Conservation (phyloP, 2,888 invertebrate genomes). For the Ryuthela nishihirai region DNA sequence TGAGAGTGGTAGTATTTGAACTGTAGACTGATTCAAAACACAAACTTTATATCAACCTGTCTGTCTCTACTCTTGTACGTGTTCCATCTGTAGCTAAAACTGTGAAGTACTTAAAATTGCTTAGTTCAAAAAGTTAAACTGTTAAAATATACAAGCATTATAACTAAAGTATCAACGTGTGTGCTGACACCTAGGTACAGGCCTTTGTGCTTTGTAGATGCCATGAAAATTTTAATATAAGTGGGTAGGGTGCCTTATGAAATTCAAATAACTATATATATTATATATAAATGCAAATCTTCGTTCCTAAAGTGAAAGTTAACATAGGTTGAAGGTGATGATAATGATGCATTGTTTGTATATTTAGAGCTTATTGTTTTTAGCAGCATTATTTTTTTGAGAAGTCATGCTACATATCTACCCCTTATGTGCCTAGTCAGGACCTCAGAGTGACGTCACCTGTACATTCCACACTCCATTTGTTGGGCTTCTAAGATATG, state of each 20-base stretch:
- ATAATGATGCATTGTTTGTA: conserved; percentile 25
- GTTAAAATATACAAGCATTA: too few species aligned
- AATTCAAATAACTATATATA: not conserved
- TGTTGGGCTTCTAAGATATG: conserved; percentile 18
- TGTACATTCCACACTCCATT: conserved; percentile 37
- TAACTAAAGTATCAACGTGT: conserved; percentile 23
- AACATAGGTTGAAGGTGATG: conserved; percentile 21
- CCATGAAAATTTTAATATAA: conserved; percentile 1
- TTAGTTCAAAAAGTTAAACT: too few species aligned
- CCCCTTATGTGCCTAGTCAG: conserved; percentile 37
- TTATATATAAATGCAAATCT: too few species aligned
- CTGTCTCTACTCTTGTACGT: too few species aligned
- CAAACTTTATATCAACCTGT: too few species aligned
- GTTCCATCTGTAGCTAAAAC: too few species aligned
- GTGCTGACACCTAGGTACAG: not conserved
- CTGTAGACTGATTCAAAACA: too few species aligned
- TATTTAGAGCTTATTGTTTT: conserved; percentile 36
- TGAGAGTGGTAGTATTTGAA: too few species aligned
- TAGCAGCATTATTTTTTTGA: conserved; percentile 30
- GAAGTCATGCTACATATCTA: conserved; percentile 36
- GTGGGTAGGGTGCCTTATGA: conserved; percentile 35
- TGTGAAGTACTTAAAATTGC: too few species aligned
- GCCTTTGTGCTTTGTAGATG: too few species aligned
- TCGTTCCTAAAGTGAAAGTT: conserved; percentile 19
- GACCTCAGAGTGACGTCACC: conserved; percentile 32